Conservation (phyloP, 2,797 vertebrate genomes). For the Poeciliopsis turneri region DNA sequence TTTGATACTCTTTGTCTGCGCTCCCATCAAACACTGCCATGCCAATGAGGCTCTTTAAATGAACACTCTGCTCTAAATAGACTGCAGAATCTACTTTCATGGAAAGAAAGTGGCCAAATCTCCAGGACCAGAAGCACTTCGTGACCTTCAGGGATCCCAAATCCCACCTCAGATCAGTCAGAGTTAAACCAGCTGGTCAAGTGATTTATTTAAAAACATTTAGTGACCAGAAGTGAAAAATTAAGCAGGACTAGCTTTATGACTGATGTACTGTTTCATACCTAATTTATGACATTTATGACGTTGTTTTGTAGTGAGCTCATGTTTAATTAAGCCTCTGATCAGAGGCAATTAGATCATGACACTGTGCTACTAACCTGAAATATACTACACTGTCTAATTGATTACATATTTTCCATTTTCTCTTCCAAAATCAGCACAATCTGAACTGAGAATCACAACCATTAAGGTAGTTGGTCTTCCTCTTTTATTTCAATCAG, state of each 20-base stretch:
- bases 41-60: conserved; percentile 69
- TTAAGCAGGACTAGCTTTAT: neutral
- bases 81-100: conserved; percentile 47
- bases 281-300: neutral
- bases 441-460: conserved; percentile 80
- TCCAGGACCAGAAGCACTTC: conserved; percentile 70
- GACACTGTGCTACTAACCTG: neutral
- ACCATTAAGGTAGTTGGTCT: conserved; percentile 85
- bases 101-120: conserved; percentile 55
- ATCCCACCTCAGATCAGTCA: conserved; percentile 7
- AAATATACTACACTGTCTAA: conserved; percentile 14
- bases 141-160: conserved; percentile 44
- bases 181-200: too few species aligned
- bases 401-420: conserved; percentile 6
- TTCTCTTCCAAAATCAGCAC: conserved; percentile 43
- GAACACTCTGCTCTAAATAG: conserved; percentile 65
- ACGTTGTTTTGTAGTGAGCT: neutral
- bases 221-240: neutral
- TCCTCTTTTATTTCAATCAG: neutral
- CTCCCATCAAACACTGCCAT: conserved; percentile 67
- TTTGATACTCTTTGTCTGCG: conserved; percentile 78
- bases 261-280: neutral
- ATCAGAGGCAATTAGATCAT: neutral
- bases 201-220: neutral
- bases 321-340: neutral